Conservation (phyloP, 2,113 vertebrate genomes). For the Sinocyclocheilus anophthalmus region DNA sequence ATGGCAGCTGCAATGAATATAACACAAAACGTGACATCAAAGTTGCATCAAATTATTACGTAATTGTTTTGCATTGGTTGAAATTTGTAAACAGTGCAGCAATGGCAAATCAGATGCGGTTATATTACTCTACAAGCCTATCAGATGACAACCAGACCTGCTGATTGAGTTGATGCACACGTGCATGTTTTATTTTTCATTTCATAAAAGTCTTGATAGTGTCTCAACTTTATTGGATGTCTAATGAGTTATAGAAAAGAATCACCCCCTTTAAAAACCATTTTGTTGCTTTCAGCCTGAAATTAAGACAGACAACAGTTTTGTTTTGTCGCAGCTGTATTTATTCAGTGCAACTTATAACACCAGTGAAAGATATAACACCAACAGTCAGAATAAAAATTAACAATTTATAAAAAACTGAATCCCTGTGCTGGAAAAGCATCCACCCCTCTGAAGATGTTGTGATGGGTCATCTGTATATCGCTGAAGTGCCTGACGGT, state of each 20-base stretch:
- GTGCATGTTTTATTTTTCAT: neutral
- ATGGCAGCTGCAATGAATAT: neutral
- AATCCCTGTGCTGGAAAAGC: too few species aligned
- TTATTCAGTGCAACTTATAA: too few species aligned
- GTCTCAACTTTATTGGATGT: neutral
- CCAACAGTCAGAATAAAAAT: too few species aligned
- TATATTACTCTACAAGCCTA: too few species aligned
- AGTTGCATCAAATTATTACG: neutral
- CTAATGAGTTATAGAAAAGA: neutral
- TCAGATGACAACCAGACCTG: too few species aligned
- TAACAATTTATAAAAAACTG: too few species aligned
- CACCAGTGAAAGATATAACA: too few species aligned
- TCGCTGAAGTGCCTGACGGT: constrained; percentile 71
- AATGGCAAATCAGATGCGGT: neutral
- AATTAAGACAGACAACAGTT: too few species aligned
- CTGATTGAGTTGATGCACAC: neutral
- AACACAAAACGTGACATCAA: neutral
- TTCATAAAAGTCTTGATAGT: neutral
- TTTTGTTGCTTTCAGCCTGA: too few species aligned
- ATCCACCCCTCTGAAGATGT: constrained; percentile 67
- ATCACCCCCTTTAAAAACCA: too few species aligned
- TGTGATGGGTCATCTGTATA: constrained; percentile 74
- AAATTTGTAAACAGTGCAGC: neutral
- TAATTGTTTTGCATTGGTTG: neutral
- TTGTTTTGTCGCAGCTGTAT: too few species aligned